A percentile compares a stretch with the other conserved stretches of the same genome.
Evolutionary conservation across 92 coral and sea anemone species (phyloP).

Genomic region (Meandrina meandrites): DNA sequence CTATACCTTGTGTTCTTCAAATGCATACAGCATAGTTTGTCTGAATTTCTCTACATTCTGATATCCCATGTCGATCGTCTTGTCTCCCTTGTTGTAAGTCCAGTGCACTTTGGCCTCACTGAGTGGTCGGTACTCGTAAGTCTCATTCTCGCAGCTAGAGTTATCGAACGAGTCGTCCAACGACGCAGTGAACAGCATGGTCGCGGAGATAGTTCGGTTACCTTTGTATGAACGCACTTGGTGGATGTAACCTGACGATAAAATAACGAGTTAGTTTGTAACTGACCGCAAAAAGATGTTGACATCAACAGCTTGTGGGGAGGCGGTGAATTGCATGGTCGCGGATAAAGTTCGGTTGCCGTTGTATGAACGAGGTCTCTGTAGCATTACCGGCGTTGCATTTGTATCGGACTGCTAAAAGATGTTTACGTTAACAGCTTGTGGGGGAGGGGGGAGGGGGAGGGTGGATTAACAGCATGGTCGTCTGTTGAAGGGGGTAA

Average conservation of each 20-base stretch:
- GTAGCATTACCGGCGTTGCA: no score
- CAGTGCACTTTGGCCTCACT: conserved; percentile 89
- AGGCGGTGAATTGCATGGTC: background rate
- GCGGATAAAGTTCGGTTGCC: background rate
- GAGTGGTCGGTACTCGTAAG: conserved; percentile 84
- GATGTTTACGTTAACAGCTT: background rate
- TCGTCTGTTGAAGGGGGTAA: no score
- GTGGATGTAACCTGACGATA: conserved; percentile 81
- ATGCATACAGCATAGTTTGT: conserved; percentile 39
- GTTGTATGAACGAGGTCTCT: background rate
- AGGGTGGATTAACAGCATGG: no score
- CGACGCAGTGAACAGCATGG: conserved; percentile 91
- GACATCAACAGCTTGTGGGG: background rate
- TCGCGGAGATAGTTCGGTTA: conserved; percentile 86
- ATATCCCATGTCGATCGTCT: conserved; percentile 86
- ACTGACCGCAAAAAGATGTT: background rate
- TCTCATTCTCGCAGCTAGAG: conserved; percentile 79
- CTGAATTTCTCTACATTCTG: conserved; percentile 72
- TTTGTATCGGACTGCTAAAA: background rate
- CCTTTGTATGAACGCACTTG: conserved; percentile 85
- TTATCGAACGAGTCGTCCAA: conserved; percentile 72
- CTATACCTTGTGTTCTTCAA: conserved; percentile 18
- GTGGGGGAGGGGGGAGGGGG: no score
- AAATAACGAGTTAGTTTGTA: background rate
- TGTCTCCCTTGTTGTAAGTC: conserved; percentile 96